These are phyloP conservation scores for Orestias chungarensis DNA, from an alignment of 2,797 vertebrate species.

Conservation along the genomic window DNA sequence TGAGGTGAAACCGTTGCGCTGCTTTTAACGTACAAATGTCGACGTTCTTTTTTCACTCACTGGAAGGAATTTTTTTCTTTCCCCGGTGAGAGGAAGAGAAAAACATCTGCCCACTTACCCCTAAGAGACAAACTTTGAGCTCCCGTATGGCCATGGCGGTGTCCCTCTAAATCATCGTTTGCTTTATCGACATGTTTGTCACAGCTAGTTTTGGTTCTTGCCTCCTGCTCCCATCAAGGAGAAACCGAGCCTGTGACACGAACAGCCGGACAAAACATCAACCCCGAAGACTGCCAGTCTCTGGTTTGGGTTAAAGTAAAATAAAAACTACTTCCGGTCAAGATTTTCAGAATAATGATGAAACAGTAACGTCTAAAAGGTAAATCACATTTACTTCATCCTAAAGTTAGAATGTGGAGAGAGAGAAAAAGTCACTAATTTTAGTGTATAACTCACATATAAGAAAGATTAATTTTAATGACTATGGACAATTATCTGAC, in stretches of 20 bases:
- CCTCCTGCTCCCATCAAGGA: constrained; percentile 45
- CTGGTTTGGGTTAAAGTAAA: fast-evolving
- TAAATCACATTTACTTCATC: not conserved
- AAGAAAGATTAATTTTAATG: too few species aligned
- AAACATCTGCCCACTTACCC: constrained; percentile 86
- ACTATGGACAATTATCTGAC: too few species aligned
- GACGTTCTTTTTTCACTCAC: constrained; percentile 18
- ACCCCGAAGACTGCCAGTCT: not conserved
- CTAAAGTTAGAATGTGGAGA: not conserved
- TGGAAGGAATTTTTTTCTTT: constrained; percentile 47
- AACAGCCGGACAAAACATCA: constrained; percentile 46
- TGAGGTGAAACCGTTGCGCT: not conserved
- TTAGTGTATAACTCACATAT: too few species aligned
- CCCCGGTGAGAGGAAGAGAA: constrained; percentile 55
- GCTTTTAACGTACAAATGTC: constrained; percentile 14
- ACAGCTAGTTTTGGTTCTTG: constrained; percentile 14
- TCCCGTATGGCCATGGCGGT: constrained; percentile 91
- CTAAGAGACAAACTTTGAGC: constrained; percentile 97
- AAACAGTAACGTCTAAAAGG: not conserved
- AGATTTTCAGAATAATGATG: constrained; percentile 51
- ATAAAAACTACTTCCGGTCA: constrained; percentile 6
- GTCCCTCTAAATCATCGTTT: constrained; percentile 55
- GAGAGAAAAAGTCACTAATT: not conserved
- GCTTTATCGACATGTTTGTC: constrained; percentile 61
- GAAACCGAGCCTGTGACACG: constrained; percentile 61